Evolutionary conservation across 37 sponge, comb jelly and placozoan genomes (phyloP), one percentile per base, ranked within the genome.

Genomic region (Lycopodina hypogea): DNA sequence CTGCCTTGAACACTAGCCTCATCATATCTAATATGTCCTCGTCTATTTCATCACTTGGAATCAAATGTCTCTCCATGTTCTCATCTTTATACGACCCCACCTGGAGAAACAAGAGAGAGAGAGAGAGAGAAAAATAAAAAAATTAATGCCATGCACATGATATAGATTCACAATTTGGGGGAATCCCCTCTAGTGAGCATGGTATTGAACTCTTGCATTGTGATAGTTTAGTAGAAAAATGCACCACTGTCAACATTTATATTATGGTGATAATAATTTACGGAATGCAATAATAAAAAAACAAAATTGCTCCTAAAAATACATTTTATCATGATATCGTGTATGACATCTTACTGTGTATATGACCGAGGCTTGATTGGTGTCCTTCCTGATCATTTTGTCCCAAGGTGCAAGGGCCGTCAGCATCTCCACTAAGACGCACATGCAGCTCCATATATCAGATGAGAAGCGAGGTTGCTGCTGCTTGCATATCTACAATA

Each of bases 401-500:
- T 75, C 40, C 45, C 86, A 66, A 12, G 86, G 86, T 41, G 32
- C 21, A 26, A 30, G 34, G 57, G 65, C 80, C 3, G 86, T 79
- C 33, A 86, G 60, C 75, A 86, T 56, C 75, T 86, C 79, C 38
- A 86, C 67, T 23, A 79, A 41, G 2, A 78, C 74, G 63, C 86
- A 86, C 75, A 79, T 26, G 29, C 42, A 45, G 42, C 80, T 79
- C 86, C 86, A 86, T 8, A 86, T 73, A 22, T 86, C 86, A 35
- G 79, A 51, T 30, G 78, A 68, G 42, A 86, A 86, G 0, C 48
- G 34, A 2, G 80, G 78, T 11, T 35, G 24, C n/a, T 78, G 35
- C 17, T 52, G 29, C 41, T 52, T 73, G 32, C 39, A 65, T 7
- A 65, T 33, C 66, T 65, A 17, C 4, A 65, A 45, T 45, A 45